Conservation (phyloP, 2,888 invertebrate genomes). For the Anaspis maculata region DNA sequence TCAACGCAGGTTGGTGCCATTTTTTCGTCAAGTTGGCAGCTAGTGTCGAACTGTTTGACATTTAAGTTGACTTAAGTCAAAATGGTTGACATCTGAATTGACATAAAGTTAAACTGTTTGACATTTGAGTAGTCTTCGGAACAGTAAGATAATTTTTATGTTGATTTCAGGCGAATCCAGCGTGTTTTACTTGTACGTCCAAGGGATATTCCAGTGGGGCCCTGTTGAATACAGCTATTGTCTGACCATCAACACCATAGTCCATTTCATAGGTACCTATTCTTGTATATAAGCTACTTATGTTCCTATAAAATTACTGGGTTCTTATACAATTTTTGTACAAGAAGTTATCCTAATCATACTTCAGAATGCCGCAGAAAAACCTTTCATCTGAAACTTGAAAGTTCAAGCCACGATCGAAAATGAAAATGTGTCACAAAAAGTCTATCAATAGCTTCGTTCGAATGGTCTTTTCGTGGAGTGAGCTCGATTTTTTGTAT, state of each 20-base stretch:
- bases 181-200: conserved; percentile 51
- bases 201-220: conserved; percentile 52
- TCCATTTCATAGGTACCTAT: conserved; percentile 49
- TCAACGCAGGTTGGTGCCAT: conserved; percentile 25
- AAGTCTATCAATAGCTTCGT: too few species aligned
- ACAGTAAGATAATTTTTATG: too few species aligned
- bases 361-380: too few species aligned
- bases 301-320: not conserved
- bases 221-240: conserved; percentile 52
- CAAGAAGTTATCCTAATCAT: too few species aligned
- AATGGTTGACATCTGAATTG: not conserved
- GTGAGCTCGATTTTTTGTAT: too few species aligned
- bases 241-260: conserved; percentile 48
- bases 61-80: not conserved
- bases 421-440: too few species aligned
- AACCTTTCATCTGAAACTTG: too few species aligned
- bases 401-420: too few species aligned
- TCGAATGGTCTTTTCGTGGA: too few species aligned
- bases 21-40: too few species aligned
- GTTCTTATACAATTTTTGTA: too few species aligned
- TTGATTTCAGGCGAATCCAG: conserved; percentile 51
- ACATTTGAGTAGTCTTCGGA: not conserved
- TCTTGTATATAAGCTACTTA: too few species aligned
- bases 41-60: not conserved
- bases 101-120: not conserved